Evolutionary conservation across 2,888 invertebrate species (phyloP), one percentile per base, ranked within the genome.

Genomic region (Drosophila dives): DNA sequence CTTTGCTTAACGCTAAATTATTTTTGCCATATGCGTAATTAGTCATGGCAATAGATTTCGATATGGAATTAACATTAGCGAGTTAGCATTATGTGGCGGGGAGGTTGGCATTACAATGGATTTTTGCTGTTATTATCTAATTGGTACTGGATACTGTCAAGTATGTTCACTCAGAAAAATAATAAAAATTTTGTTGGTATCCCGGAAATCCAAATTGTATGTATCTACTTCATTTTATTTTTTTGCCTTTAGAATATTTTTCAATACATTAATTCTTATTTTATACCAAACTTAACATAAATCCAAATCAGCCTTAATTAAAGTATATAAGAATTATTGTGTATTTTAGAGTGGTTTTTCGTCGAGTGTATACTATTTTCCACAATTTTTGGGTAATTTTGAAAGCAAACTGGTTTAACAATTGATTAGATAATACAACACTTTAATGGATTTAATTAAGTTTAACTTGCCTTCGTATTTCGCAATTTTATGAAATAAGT

Each of bases 91-190:
- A 53, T 54, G 34, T 58, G 23, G 26, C 63, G 59, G 12, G 4
- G 12, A 38, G 12, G 17, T 29, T 26, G 29, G 23, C 7, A 58
- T 60, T 61, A 23, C 60, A 74, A 80, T 77, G 80, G 80, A 66
- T 63, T 80, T 80, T 74, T 72, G 71, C 64, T 80, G 80, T 77
- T 68, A 42, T 71, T 65, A 64, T 63, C 69, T 80, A 80, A 80
- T 77, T 74, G 77, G 53, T 64, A 80, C 77, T 80, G 69, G 64
- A 77, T 54, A 68, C 36, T 68, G 55, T 60, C 56, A 70, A 38
- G 7, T 33, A 23, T 10, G 3, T 49, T 8, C 38, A 55, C 42
- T 33, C 3, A 33, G 32, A 45, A 54, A 36, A 33, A 33, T 8
- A 15, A n/a, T 12, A 33, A 7, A 12, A 0, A 1, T 2, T 2